Conservation (phyloP, 2,113 vertebrate genomes). For the Osmerus mordax region DNA sequence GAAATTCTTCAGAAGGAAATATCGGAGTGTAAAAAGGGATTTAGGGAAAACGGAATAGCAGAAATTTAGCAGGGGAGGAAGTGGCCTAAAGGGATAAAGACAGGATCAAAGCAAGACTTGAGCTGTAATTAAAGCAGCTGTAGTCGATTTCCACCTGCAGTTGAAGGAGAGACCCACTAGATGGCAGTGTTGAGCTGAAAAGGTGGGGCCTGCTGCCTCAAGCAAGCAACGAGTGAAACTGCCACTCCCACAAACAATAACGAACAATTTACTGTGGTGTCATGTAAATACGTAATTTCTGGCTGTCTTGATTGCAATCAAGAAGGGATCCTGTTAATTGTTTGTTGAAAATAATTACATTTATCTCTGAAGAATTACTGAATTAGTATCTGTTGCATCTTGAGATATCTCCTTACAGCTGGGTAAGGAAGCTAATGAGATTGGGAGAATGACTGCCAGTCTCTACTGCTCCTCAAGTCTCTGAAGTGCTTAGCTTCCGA, state of each 20-base stretch:
- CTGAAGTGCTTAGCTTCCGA: too few relatives aligned
- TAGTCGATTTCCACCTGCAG: background rate
- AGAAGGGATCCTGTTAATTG: background rate
- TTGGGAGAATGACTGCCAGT: too few relatives aligned
- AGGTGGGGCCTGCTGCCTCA: background rate
- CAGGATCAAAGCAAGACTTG: background rate
- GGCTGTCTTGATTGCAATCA: slow-evolving; percentile 3
- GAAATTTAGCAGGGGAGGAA: background rate
- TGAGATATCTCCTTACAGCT: too few relatives aligned
- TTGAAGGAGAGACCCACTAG: background rate
- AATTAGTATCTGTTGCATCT: too few relatives aligned
- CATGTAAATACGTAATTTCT: background rate
- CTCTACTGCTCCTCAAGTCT: too few relatives aligned
- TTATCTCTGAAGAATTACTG: background rate
- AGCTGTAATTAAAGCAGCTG: background rate
- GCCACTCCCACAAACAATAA: slow-evolving; percentile 1
- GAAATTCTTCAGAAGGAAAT: background rate
- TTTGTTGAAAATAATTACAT: slow-evolving; percentile 6
- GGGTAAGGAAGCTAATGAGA: too few relatives aligned
- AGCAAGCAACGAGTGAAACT: background rate
- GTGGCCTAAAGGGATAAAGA: background rate
- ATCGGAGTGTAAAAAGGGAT: background rate
- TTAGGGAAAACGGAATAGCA: background rate
- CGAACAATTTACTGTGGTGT: background rate
- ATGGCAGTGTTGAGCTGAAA: background rate